phyloP scores from a whole-genome alignment of 2,888 invertebrate species.

The Gnatocerus cornutus region DNA sequence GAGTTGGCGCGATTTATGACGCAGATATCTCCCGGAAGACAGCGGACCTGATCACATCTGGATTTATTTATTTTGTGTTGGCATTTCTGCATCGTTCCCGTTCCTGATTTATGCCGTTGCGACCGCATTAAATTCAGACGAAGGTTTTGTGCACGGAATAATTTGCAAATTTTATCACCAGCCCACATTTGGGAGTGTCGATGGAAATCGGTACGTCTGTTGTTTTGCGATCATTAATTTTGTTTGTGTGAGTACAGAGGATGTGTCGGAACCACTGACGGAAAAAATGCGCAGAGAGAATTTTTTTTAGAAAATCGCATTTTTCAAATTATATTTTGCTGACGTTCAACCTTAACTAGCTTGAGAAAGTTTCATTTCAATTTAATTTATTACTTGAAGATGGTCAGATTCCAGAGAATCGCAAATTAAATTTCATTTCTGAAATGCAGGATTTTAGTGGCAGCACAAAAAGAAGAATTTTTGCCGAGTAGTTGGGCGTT shows the following conservation, averaged over 20 bases:
- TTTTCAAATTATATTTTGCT: conserved; percentile 16
- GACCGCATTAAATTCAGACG: conserved; percentile 42
- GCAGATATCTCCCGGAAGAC: conserved; percentile 54
- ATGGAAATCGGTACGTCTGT: neutral
- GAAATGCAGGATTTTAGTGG: neutral
- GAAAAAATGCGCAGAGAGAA: neutral
- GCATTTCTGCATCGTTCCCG: conserved; percentile 55
- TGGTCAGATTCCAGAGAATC: conserved; percentile 20
- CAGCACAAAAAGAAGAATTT: neutral
- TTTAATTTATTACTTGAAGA: conserved; percentile 27
- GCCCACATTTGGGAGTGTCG: neutral
- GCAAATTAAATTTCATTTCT: conserved; percentile 21
- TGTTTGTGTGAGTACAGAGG: neutral
- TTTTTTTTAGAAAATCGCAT: conserved; percentile 11
- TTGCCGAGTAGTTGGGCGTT: no score
- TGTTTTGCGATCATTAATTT: conserved; percentile 11
- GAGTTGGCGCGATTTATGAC: conserved; percentile 55
- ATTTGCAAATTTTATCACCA: conserved; percentile 42
- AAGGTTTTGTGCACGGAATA: conserved; percentile 37
- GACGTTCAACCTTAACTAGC: conserved; percentile 10
- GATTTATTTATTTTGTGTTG: conserved; percentile 60
- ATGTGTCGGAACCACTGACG: neutral
- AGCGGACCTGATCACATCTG: conserved; percentile 55
- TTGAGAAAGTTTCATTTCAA: conserved; percentile 29
- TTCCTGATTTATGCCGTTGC: conserved; percentile 54